Base-by-base conservation (phyloP, 1,140 invertebrate genomes). In the Mercenaria mercenaria region DNA sequence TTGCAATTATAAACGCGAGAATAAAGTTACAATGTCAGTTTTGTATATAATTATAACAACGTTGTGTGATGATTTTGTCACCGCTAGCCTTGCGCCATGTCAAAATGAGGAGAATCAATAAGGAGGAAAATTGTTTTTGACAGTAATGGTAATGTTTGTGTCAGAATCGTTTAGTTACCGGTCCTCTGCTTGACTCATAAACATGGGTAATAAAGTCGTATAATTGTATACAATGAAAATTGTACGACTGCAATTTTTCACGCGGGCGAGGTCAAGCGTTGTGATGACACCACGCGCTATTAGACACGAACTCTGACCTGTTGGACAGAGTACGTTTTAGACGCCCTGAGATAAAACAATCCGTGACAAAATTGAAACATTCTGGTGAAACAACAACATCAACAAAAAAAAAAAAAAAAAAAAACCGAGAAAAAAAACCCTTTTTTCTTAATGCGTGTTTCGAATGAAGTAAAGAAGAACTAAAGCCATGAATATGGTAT, bases 301-400 rank as follows among this genome's bases (percentile, higher is more conserved):
- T 64, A 82, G 80, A 82, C 59, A 82, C 80, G 80, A 56, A 52
- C 80, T 82, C 26, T 67, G 52, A 64, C 80, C 90, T 81, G 13
- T 23, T 20, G 52, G 3, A 11, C 15, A 8, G 52, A 56, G n/a
- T n/a, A n/a, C n/a, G n/a, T n/a, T n/a, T n/a, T 56, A 23, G 52
- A 56, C 52, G 52, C 52, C 18, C n/a, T n/a, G n/a, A n/a, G n/a
- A n/a, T n/a, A n/a, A n/a, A n/a, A n/a, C n/a, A n/a, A n/a, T n/a
- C n/a, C n/a, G n/a, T n/a, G n/a, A n/a, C 47, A 50, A 50, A 50
- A 10, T 10, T 11, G 47, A 50, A 11, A 50, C 47, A 20, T 50
- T 50, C 47, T 50, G 20, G 10, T 20, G 47, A 50, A n/a, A n/a
- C n/a, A n/a, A n/a, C n/a, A n/a, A n/a, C n/a, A n/a, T n/a, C n/a